Base-by-base conservation (phyloP, 2,113 vertebrate species). In the Sebastes fasciatus region DNA sequence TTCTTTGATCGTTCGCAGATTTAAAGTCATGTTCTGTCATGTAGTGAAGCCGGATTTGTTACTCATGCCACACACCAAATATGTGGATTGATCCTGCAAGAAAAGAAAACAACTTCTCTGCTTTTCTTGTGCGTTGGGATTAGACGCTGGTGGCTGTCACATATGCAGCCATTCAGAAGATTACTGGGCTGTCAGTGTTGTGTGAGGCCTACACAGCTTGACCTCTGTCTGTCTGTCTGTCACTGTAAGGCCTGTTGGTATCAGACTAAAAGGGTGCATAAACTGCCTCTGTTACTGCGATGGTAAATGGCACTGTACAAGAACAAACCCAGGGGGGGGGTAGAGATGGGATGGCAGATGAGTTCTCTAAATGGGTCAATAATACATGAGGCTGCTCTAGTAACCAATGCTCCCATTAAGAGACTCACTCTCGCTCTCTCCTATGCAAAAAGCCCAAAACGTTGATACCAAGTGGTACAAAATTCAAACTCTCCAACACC, bases 381-480 rank as follows among this genome's bases (percentile, higher is more conserved):
- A 94, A 92, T 94, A 83, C 83, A 94, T 90, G 88, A 93, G 84
- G 81, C 72, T 82, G 49, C 83, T 88, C 74, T 87, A 60, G 85
- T 90, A 83, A 86, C 90, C 82, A 63, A 6, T 76, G 51, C 68
- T 68, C 49, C 81, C 72, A 85, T 84, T 86, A 88, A 73, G 46
- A 81, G 23, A 42, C 61, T 60, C 10, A 26, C 55, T 17, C 23
- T 49, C 34, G 55, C 54, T 64, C 10, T 46, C 63, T 13, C 12
- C 9, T 63, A 7, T 73, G 10, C 60, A 60, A 11, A 78, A n/a
- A 57, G 16, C 62, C 54, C 19, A 74, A 84, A 84, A 76, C 72
- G 64, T 70, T 81, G 42, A 58, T 57, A 57, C 42, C 4, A 0
- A 46, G 79, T 71, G 40, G 55, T 26, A 57, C 13, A 21, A 71